A percentile compares a stretch with the other conserved stretches of the same genome.
Conservation (phyloP, 2,888 invertebrate species). For the Tryphoninae sp. region DNA sequence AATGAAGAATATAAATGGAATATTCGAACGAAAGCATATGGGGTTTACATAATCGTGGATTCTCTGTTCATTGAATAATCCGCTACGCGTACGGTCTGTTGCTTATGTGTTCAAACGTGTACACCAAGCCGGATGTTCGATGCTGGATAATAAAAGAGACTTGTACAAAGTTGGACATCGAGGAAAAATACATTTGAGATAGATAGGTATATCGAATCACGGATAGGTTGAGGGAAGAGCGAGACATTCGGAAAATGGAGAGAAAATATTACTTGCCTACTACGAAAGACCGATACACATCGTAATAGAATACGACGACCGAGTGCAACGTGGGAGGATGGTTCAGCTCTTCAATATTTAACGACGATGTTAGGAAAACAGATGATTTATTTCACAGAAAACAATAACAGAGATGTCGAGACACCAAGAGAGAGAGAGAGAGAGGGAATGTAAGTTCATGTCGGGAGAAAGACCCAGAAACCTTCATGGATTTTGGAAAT, state of each 20-base stretch:
- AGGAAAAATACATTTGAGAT: background rate
- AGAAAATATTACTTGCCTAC: constrained; percentile 23
- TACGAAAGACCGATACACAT: constrained; percentile 10
- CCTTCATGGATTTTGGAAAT: background rate
- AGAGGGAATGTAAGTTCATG: constrained; percentile 13
- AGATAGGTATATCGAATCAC: constrained; percentile 2
- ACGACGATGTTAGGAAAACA: constrained; percentile 37
- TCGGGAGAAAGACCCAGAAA: background rate
- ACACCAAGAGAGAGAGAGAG: background rate
- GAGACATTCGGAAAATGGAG: background rate
- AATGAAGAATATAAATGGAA: background rate
- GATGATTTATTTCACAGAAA: constrained; percentile 24
- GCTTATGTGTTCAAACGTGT: no score
- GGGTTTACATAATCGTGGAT: background rate
- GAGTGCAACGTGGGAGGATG: background rate
- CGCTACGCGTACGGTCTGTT: background rate
- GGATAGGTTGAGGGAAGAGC: constrained; percentile 10
- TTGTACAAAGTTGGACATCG: constrained; percentile 30
- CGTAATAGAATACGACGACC: background rate
- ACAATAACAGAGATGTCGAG: constrained; percentile 4
- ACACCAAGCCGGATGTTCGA: background rate
- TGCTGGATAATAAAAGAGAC: constrained; percentile 1
- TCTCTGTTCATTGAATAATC: background rate
- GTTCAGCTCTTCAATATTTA: constrained; percentile 53
- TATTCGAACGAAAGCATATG: background rate